A percentile compares a stretch with the other conserved stretches of the same genome.
Evolutionary conservation across 2,888 invertebrate genomes (phyloP).

Genomic region (Drosophila acutilabella): DNA sequence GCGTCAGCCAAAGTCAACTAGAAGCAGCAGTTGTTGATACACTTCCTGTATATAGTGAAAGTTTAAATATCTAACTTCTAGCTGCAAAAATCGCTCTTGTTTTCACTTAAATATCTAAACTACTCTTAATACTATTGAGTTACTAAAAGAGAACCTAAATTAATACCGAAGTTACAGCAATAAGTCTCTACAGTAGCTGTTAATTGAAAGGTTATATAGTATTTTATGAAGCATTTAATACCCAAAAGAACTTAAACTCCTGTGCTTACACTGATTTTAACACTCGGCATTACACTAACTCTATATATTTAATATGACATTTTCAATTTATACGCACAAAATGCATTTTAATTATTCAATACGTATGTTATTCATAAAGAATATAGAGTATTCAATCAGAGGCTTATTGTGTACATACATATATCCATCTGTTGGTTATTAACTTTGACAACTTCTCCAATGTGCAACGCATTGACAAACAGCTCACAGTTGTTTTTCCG

Average conservation of each 20-base stretch:
- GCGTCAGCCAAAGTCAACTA: slow-evolving; percentile 32
- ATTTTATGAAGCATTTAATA: neutral
- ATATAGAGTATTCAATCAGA: slow-evolving; percentile 4
- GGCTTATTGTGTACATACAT: neutral
- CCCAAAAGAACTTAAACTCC: too few relatives aligned
- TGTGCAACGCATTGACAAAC: slow-evolving; percentile 20
- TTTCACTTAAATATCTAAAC: too few relatives aligned
- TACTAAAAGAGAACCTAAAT: too few relatives aligned
- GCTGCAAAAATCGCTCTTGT: too few relatives aligned
- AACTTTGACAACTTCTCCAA: slow-evolving; percentile 38
- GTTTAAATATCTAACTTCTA: too few relatives aligned
- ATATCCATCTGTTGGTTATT: slow-evolving; percentile 28
- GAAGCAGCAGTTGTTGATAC: slow-evolving; percentile 13
- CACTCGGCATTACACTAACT: neutral
- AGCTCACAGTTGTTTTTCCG: slow-evolving; percentile 26
- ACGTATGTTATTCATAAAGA: neutral
- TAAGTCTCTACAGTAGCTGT: too few relatives aligned
- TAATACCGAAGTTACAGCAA: too few relatives aligned
- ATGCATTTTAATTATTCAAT: neutral
- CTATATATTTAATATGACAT: neutral
- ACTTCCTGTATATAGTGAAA: too few relatives aligned
- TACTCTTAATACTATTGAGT: too few relatives aligned
- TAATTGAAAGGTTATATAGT: too few relatives aligned
- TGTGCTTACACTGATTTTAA: neutral
- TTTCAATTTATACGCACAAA: neutral